phyloP scores from a whole-genome alignment of 2,888 invertebrate genomes.

The Ryuthela nishihirai region DNA sequence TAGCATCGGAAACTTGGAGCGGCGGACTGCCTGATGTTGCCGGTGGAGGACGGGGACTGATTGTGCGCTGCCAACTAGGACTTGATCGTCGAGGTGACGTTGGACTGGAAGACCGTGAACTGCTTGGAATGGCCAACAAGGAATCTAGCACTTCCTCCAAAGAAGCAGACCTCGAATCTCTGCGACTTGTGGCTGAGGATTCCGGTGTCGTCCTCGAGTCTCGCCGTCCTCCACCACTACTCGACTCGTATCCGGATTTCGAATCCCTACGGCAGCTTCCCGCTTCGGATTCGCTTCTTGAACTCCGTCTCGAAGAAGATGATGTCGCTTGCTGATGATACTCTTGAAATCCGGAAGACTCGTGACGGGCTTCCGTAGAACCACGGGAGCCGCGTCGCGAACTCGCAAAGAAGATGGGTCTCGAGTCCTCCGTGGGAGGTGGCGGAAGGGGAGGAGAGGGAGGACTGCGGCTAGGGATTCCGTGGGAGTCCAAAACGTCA shows the following conservation, averaged over 20 bases:
- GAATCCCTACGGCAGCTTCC: conserved; percentile 23
- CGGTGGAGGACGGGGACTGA: background rate
- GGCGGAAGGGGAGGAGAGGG: conserved; percentile 25
- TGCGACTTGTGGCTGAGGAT: conserved; percentile 23
- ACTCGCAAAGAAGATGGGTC: conserved; percentile 34
- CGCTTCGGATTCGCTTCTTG: conserved; percentile 22
- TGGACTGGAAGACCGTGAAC: conserved; percentile 70
- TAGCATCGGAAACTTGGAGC: background rate
- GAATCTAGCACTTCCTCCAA: conserved; percentile 63
- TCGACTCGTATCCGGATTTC: conserved; percentile 19
- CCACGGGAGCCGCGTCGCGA: conserved; percentile 28
- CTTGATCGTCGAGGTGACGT: conserved; percentile 48
- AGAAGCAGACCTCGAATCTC: conserved; percentile 21
- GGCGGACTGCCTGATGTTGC: background rate
- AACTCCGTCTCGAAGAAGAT: conserved; percentile 23
- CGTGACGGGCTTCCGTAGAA: conserved; percentile 11
- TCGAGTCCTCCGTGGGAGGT: too few species aligned
- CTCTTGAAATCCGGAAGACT: background rate
- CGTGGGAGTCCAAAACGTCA: conserved; percentile 11
- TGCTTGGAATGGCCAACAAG: conserved; percentile 76
- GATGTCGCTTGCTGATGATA: conserved; percentile 2
- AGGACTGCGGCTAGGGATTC: conserved; percentile 21
- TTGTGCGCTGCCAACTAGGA: background rate
- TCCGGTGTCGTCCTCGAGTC: conserved; percentile 24
- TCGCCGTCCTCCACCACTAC: conserved; percentile 15